These are phyloP conservation scores for Drosophila kuntzei DNA, from an alignment of 2,888 invertebrate genomes.

Conservation along the genomic window DNA sequence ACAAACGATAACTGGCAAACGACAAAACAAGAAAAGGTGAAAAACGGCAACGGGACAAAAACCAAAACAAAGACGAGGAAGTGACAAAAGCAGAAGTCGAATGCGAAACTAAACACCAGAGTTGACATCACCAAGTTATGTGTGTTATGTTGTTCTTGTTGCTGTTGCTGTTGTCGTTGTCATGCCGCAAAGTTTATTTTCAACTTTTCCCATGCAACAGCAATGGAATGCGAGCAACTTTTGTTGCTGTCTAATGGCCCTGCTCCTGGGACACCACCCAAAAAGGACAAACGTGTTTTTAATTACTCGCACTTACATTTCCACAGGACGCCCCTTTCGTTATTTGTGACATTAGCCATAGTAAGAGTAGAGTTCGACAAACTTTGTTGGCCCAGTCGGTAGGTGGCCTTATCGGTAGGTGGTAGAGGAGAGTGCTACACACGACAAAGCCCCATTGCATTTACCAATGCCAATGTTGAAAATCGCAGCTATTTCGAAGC, in stretches of 20 bases:
- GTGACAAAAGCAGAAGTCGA: slow-evolving; percentile 33
- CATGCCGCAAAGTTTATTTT: slow-evolving; percentile 80
- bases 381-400: slow-evolving; percentile 32
- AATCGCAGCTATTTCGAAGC: slow-evolving; percentile 76
- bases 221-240: slow-evolving; percentile 69
- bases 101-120: slow-evolving; percentile 74
- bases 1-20: slow-evolving; percentile 26
- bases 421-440: neutral
- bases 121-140: slow-evolving; percentile 80
- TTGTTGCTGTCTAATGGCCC: slow-evolving; percentile 57
- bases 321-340: slow-evolving; percentile 32
- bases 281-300: slow-evolving; percentile 81
- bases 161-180: slow-evolving; percentile 46
- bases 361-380: slow-evolving; percentile 45
- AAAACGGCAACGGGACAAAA: slow-evolving; percentile 29
- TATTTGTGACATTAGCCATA: slow-evolving; percentile 48
- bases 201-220: slow-evolving; percentile 74
- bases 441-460: slow-evolving; percentile 40
- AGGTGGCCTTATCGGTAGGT: neutral
- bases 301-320: slow-evolving; percentile 74
- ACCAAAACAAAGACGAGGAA: slow-evolving; percentile 40
- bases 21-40: slow-evolving; percentile 36
- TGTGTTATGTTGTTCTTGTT: slow-evolving; percentile 39
- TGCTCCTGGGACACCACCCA: slow-evolving; percentile 32
- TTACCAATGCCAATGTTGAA: slow-evolving; percentile 51